Conservation (phyloP, 2,797 vertebrate genomes). For the Scleropages formosus region DNA sequence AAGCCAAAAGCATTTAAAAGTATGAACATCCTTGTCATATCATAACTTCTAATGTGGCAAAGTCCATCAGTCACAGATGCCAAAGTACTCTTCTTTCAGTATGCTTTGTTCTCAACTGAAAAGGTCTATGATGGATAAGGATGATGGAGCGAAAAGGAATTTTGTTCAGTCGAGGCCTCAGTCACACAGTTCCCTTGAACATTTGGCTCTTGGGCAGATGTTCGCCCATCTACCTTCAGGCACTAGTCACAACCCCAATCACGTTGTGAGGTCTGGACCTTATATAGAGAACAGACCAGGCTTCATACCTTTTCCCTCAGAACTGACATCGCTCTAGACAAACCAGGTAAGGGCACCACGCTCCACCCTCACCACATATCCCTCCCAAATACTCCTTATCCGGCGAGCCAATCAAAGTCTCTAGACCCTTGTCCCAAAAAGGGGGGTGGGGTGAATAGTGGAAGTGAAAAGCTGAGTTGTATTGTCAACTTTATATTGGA, state of each 20-base stretch:
- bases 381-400: background rate
- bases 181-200: background rate
- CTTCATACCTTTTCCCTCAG: slow-evolving; percentile 12
- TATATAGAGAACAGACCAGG: slow-evolving; percentile 12
- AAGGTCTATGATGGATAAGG: background rate
- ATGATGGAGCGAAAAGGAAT: background rate
- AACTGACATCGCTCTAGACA: slow-evolving; percentile 32
- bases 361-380: background rate
- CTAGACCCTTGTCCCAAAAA: background rate
- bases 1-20: background rate
- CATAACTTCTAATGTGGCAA: background rate
- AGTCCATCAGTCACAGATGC: background rate
- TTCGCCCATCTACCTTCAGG: background rate
- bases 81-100: background rate
- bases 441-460: background rate
- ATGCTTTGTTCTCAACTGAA: background rate
- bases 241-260: background rate
- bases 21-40: background rate
- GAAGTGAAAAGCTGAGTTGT: background rate
- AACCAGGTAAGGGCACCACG: slow-evolving; percentile 39
- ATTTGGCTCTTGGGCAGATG: background rate
- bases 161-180: background rate
- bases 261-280: background rate
- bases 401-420: slow-evolving; percentile 27
- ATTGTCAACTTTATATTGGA: background rate